phyloP scores from a whole-genome alignment of 2,888 invertebrate genomes.

The Hofmannophila pseudospretella region DNA sequence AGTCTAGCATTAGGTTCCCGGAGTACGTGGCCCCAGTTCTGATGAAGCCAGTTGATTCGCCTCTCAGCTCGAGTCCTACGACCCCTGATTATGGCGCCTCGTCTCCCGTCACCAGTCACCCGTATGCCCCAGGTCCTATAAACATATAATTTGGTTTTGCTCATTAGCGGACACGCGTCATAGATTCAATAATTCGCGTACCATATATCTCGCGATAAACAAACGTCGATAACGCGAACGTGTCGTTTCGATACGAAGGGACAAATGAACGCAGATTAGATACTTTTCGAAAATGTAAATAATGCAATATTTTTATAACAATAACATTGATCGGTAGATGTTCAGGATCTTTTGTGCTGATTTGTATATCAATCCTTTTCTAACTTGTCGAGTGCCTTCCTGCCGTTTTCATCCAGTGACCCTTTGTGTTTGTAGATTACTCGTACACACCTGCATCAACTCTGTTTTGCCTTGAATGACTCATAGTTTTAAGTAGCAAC shows the following conservation, averaged over 20 bases:
- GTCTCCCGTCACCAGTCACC: slow-evolving; percentile 49
- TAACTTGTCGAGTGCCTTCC: no score
- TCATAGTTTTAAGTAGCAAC: no score
- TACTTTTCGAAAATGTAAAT: slow-evolving; percentile 36
- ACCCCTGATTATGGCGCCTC: slow-evolving; percentile 73
- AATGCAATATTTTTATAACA: slow-evolving; percentile 46
- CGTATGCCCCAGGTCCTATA: slow-evolving; percentile 58
- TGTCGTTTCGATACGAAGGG: slow-evolving; percentile 22
- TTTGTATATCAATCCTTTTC: no score
- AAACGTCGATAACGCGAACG: slow-evolving; percentile 7
- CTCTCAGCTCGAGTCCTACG: slow-evolving; percentile 50
- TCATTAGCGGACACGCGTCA: slow-evolving; percentile 3
- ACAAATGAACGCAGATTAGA: slow-evolving; percentile 21
- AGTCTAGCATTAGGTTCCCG: slow-evolving; percentile 63
- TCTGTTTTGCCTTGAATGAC: background rate
- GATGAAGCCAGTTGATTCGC: slow-evolving; percentile 65
- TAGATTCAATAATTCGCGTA: slow-evolving; percentile 3
- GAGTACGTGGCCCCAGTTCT: slow-evolving; percentile 79
- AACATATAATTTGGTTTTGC: slow-evolving; percentile 46
- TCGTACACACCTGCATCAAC: no score
- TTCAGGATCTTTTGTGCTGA: slow-evolving; percentile 33
- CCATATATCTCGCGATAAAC: slow-evolving; percentile 17
- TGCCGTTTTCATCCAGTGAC: no score
- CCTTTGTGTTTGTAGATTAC: no score
- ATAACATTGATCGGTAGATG: slow-evolving; percentile 20